Conservation (phyloP, 1,140 invertebrate species). For the Drosophila asahinai region DNA sequence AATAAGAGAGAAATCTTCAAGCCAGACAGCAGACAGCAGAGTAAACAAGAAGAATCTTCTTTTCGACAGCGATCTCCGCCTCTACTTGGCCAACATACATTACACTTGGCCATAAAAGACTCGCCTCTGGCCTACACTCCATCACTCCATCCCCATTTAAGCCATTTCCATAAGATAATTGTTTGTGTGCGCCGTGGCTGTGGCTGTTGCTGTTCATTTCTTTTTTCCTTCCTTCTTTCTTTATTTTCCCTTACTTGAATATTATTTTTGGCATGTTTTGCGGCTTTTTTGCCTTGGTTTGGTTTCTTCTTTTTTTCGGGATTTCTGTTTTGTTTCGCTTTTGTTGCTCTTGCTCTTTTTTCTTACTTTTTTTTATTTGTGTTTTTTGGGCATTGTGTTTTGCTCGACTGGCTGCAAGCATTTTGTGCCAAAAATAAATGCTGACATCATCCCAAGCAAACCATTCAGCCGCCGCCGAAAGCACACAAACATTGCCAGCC, state of each 20-base stretch:
- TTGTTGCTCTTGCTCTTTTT: constrained; percentile 45
- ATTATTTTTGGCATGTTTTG: constrained; percentile 83
- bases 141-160: constrained; percentile 27
- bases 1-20: constrained; percentile 42
- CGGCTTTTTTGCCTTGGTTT: constrained; percentile 54
- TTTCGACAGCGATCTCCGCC: constrained; percentile 9
- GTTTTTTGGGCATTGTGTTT: constrained; percentile 51
- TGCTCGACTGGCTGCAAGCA: constrained; percentile 54
- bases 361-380: constrained; percentile 11
- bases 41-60: constrained; percentile 43
- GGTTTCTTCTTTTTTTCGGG: constrained; percentile 25
- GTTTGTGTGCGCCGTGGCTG: constrained; percentile 21
- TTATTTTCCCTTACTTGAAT: constrained; percentile 55
- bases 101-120: constrained; percentile 44
- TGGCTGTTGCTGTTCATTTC: neutral
- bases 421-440: constrained; percentile 77
- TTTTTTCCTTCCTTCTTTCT: neutral
- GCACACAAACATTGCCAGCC: constrained; percentile 40
- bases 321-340: constrained; percentile 75
- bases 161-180: constrained; percentile 53
- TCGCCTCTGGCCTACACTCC: constrained; percentile 42
- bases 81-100: constrained; percentile 37
- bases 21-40: constrained; percentile 32
- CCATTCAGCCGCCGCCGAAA: constrained; percentile 51
- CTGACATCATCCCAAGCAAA: constrained; percentile 70